Evolutionary conservation across 2,888 invertebrate genomes (phyloP), one percentile per base, ranked within the genome.

Genomic region (Sinopyrophorus schimmeli): DNA sequence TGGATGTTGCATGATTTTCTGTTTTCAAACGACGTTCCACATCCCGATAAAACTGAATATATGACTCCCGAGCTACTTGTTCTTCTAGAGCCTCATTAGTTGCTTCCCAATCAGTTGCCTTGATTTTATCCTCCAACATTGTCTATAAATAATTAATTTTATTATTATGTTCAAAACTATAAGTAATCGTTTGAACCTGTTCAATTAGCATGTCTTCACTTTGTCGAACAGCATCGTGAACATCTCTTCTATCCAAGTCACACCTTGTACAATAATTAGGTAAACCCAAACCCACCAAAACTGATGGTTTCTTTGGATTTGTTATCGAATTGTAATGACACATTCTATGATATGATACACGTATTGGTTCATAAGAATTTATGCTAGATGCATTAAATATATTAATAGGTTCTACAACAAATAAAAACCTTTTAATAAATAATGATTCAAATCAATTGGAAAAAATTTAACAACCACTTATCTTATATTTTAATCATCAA

Each of bases 81-180:
- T 92, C 89, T 66, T 90, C 89, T 43, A 92, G 85, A n/a, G 88
- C 88, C 70, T 92, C 90, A 68, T 90, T 90, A 0, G 92, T 93
- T 5, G 92, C 87, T 71, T 93, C 92, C 89, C 90, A 92, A 72
- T 93, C 92, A 3, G 92, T 91, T 52, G 91, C 91, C 63, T 86
- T 82, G 31, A 92, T 72, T 70, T 93, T 93, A 70, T 93, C 92
- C 71, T 92, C 88, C 61, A 93, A 77, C 92, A 93, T 93, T 1
- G 90, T 86, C 84, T 89, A 55, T 1, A 65, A 55, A n/a, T n/a
- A n/a, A n/a, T n/a, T n/a, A n/a, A n/a, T n/a, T n/a, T n/a, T n/a
- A n/a, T n/a, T n/a, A n/a, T 5, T 18, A 18, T 18, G 18, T 18
- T 6, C 18, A 5, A 6, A n/a, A 21, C n/a, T n/a, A n/a, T n/a